Percentiles rank a stretch among this genome's conserved stretches.
Evolutionary conservation across 2,888 invertebrate species (phyloP).

Genomic region (Branchipolynoe longqiensis): DNA sequence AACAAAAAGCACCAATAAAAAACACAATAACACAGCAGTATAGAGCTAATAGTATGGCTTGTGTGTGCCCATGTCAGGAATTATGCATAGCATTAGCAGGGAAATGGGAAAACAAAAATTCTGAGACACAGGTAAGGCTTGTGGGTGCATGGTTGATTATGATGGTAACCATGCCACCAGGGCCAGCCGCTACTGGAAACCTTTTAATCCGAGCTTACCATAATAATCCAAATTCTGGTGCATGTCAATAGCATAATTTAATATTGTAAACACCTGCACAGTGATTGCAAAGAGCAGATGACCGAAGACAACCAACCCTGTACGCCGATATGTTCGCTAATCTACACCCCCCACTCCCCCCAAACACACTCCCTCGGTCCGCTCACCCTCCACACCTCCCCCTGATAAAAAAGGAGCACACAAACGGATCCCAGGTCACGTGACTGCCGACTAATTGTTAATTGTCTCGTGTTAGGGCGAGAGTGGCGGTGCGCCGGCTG

Average conservation of each 20-base stretch:
- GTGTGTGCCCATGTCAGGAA: background rate
- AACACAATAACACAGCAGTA: too few species aligned
- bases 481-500: background rate
- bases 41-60: background rate
- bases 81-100: constrained; percentile 2
- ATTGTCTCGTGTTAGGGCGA: constrained; percentile 40
- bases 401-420: background rate
- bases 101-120: background rate
- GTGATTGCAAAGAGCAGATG: too few species aligned
- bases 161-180: too few species aligned
- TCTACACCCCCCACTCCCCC: constrained; percentile 14
- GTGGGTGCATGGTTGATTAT: background rate
- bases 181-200: too few species aligned
- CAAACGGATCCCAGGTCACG: constrained; percentile 16
- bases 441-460: constrained; percentile 31
- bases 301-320: too few species aligned
- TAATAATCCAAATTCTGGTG: too few species aligned
- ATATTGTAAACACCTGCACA: too few species aligned
- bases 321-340: constrained; percentile 1
- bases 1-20: too few species aligned
- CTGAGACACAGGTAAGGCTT: background rate
- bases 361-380: background rate
- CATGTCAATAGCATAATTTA: too few species aligned
- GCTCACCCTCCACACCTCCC: background rate
- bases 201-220: too few species aligned